Base-by-base conservation (phyloP, 92 coral and sea anemone genomes). In the Porites evermanni region DNA sequence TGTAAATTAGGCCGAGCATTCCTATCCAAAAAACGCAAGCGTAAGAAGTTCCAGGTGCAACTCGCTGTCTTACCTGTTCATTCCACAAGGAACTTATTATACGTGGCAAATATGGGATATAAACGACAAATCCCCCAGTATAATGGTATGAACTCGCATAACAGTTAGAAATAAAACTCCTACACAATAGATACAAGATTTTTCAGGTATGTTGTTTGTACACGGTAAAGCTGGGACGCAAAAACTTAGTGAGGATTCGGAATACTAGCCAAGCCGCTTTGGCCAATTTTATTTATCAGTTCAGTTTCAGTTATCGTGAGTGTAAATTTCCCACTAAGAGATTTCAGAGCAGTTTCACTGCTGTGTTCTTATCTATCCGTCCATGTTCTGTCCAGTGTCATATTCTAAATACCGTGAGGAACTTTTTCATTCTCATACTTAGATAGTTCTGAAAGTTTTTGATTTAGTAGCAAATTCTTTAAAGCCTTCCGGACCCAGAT, bases 11-110 rank as follows among this genome's bases (percentile, higher is more conserved):
- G 32, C 32, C 32, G 8, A 16, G 8, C 67, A 63, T 4, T 16
- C 67, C 67, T 16, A 63, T n/a, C 20, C 8, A 63, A 63, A 16
- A 63, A n/a, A 63, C 67, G 67, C 67, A 17, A 63, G 20, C 61
- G 2, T 63, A 63, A 63, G 18, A 63, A 16, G 20, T 63, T 63
- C 67, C 67, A 63, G 67, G 67, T 63, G 20, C 67, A 2, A 11
- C 61, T n/a, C 20, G 7, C 67, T 63, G 17, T 7, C 23, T n/a
- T 63, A 20, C 67, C 18, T 17, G 17, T 63, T 63, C 58, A 17
- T 20, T 53, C 18, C 70, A 78, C 82, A 64, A 63, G 82, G 72
- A 63, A 63, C 82, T 78, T 56, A 71, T 78, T 64, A 67, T 10
- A 10, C 23, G 7, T 11, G 21, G 23, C 4, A 59, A 64, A 38